Evolutionary conservation across 2,113 vertebrate genomes (phyloP), one percentile per base, ranked within the genome.

Genomic region (Nycticebus coucang): DNA sequence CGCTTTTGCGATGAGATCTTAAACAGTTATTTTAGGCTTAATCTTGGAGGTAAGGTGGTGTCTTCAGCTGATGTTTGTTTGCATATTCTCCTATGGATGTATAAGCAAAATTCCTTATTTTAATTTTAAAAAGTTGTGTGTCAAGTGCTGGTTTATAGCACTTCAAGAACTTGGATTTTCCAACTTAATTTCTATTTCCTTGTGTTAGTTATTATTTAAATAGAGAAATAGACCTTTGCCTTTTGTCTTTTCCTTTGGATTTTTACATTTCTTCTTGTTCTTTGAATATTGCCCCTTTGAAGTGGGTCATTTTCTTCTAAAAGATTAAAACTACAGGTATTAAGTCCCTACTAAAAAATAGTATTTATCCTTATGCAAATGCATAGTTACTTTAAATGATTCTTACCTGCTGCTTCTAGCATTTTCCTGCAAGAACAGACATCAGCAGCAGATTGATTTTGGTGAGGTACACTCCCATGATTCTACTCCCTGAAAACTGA

Each of bases 1-100:
- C 97, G 98, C 81, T 99, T 99, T 98, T 99, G 99, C 98, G 99
- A 99, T 97, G 98, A 99, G 97, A 98, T 99, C 98, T 98, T 99
- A 26, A 98, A 96, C 59, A 98, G 98, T 93, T 99, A 99, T 97
- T 99, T 99, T 97, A 99, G 97, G 92, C 96, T 98, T 7, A 98
- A 97, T 92, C 95, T 98, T n/a, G 97, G 98, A 87, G 98, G 99
- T 99, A 98, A 98, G 98, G 10, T 13, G 10, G 91, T 6, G 77
- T 53, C 95, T 92, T 96, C 72, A 37, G 26, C 15, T 33, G 35
- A 84, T 96, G 28, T 87, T 72, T 59, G 22, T 95, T 84, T 87
- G 50, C 5, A 21, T 93, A 79, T 45, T 94, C 19, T 91, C n/a
- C 30, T 72, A 18, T 53, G 18, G 45, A 75, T 1, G 1, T n/a